phyloP scores from a whole-genome alignment of 2,113 vertebrate genomes.

The Piaya cayana region DNA sequence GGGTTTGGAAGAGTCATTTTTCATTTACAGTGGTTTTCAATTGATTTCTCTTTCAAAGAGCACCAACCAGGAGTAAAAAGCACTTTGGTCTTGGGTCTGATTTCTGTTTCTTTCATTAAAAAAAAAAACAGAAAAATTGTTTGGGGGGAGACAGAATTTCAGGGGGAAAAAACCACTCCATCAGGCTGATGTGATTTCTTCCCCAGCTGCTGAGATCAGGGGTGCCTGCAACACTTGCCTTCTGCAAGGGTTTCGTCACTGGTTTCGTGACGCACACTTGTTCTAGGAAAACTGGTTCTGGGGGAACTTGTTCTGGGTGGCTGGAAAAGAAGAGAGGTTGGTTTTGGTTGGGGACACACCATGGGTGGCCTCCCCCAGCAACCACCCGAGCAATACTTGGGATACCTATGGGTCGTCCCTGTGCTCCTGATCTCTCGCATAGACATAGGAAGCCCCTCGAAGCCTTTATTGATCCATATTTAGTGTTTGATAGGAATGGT shows the following conservation, averaged over 20 bases:
- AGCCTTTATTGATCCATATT: background rate
- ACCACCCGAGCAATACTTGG: background rate
- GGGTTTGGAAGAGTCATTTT: background rate
- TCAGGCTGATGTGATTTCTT: background rate
- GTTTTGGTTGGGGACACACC: background rate
- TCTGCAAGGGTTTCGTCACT: background rate
- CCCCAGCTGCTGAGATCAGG: background rate
- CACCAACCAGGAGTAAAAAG: too few relatives aligned
- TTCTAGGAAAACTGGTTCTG: too few relatives aligned
- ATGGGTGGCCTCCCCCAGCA: fast-evolving
- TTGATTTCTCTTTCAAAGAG: background rate
- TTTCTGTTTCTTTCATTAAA: background rate
- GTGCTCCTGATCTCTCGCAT: fast-evolving
- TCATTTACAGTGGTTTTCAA: background rate
- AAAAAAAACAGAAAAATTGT: fast-evolving
- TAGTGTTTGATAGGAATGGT: too few relatives aligned
- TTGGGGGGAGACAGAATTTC: background rate
- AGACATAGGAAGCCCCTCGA: background rate
- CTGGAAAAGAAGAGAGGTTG: background rate
- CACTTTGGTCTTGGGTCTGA: background rate
- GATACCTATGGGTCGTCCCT: background rate
- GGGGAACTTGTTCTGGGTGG: too few relatives aligned
- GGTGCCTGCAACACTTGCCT: fast-evolving
- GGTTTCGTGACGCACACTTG: fast-evolving
- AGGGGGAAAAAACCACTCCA: background rate